Conservation (phyloP, 1,140 invertebrate genomes). For the Bicyclus anynana region DNA sequence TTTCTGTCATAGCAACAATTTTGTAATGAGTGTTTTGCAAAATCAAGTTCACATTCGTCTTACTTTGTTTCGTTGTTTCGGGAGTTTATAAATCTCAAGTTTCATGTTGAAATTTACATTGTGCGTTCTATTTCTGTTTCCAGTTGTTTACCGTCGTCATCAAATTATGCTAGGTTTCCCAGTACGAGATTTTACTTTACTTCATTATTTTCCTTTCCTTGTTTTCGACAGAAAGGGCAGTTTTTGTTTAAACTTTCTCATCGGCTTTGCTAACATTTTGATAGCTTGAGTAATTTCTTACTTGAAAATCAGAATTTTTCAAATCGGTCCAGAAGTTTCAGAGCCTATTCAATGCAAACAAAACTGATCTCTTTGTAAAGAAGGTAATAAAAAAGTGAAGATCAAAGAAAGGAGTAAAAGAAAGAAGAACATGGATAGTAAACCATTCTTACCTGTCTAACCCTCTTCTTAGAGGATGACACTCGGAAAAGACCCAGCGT, state of each 20-base stretch:
- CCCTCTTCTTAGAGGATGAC: slow-evolving; percentile 92
- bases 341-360: no score
- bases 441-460: slow-evolving; percentile 89
- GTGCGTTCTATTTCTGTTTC: neutral
- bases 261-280: no score
- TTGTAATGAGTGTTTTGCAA: slow-evolving; percentile 27
- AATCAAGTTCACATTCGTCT: slow-evolving; percentile 22
- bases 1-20: slow-evolving; percentile 52
- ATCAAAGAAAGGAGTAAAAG: no score
- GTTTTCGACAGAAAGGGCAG: no score
- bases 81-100: neutral
- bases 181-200: neutral
- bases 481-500: slow-evolving; percentile 94
- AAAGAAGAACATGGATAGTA: no score
- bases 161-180: neutral
- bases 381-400: no score
- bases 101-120: neutral
- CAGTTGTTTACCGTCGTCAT: neutral
- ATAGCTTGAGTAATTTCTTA: no score
- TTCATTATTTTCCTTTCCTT: neutral
- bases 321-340: no score
- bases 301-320: no score
- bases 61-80: slow-evolving; percentile 23
- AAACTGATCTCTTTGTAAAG: no score
- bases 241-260: no score